Evolutionary conservation across 2,888 invertebrate species (phyloP), one percentile per base, ranked within the genome.

Genomic region (Sphecodes monilicornis): DNA sequence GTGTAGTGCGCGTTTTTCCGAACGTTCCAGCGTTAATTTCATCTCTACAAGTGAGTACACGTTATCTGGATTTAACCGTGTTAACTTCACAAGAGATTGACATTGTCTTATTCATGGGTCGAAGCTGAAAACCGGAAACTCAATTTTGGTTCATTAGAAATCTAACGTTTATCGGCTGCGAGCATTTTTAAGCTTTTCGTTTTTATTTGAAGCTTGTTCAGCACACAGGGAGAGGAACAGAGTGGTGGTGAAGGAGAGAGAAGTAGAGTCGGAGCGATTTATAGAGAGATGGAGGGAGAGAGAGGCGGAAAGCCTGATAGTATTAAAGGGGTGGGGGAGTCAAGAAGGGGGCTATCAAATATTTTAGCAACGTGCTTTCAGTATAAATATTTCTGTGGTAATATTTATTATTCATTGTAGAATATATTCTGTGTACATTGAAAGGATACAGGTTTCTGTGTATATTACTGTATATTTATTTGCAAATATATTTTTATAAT

Each of bases 21-120:
- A 29, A 64, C 64, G 74, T 60, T 54, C 68, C 69, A 50, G 8
- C 68, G 78, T 64, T 60, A 32, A 79, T 78, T 80, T 66, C 82
- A 82, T 75, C 73, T 84, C 68, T 69, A 43, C 79, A 82, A 86
- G 89, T 89, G 82, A 89, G 89, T 87, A 81, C 54, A 71, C 71
- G 41, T 26, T 26, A 43, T 46, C 69, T 64, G 69, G 79, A 66
- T 83, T 64, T 41, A 75, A 72, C 73, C 76, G 66, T 50, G 54
- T 41, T 46, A 32, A 8, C 18, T 75, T 78, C 18, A 10, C 26
- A 32, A n/a, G 16, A 41, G 39, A 57, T 32, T 43, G 66, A 64
- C 36, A 18, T 18, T 26, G 46, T 71, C 41, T 26, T 50, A 74
- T 11, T 26, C 41, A 39, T 46, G 18, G 39, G 72, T 29, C 26